Evolutionary conservation across 2,113 vertebrate genomes (phyloP).

Genomic region (Muntiacus muntjak): DNA sequence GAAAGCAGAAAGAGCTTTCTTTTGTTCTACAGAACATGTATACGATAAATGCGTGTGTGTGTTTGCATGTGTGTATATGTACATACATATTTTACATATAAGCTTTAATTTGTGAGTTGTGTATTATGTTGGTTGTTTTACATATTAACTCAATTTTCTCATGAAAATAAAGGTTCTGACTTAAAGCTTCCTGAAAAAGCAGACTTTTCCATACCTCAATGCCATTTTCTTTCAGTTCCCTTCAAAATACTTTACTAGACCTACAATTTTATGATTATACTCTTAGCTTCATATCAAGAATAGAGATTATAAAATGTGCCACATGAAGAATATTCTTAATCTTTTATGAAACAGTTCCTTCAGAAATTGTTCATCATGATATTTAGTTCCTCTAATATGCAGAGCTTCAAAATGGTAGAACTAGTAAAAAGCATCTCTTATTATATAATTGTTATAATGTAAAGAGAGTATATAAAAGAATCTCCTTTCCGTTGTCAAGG

Average conservation of each 20-base stretch:
- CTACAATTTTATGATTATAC: not conserved
- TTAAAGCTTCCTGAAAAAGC: not conserved
- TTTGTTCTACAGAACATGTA: not conserved
- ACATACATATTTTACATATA: not conserved
- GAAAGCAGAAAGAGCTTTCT: not conserved
- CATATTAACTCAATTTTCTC: not conserved
- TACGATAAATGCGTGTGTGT: not conserved
- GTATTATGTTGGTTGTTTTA: not conserved
- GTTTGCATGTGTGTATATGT: not conserved
- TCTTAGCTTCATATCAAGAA: not conserved
- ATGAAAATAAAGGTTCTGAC: not conserved
- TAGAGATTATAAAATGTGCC: not conserved
- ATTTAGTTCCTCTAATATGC: not conserved
- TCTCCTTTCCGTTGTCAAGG: not conserved
- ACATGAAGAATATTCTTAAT: not conserved
- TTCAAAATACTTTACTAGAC: not conserved
- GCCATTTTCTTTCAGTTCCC: not conserved
- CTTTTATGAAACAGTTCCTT: not conserved
- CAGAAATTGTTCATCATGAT: not conserved
- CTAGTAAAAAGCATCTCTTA: not conserved
- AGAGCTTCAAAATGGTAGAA: not conserved
- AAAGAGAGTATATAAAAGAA: not conserved
- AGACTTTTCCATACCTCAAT: not conserved
- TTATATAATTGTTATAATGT: not conserved
- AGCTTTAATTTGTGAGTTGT: not conserved